Conservation (phyloP, 2,888 invertebrate genomes). For the Cheilosia vulpina region DNA sequence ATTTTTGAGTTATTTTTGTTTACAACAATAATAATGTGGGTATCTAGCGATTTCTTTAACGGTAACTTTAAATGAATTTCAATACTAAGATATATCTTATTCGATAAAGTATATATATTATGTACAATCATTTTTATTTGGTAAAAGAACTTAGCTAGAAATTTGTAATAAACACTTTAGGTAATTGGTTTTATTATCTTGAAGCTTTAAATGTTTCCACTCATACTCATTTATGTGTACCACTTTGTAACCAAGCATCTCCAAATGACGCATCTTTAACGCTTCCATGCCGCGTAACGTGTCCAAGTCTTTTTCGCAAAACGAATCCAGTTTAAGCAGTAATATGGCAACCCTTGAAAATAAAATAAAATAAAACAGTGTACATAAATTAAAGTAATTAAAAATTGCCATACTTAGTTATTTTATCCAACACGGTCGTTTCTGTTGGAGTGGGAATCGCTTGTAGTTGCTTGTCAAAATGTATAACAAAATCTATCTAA, state of each 20-base stretch:
- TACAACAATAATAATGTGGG: no score
- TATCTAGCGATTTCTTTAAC: no score
- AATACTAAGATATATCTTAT: not conserved
- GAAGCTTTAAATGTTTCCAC: conserved; percentile 85
- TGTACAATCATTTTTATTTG: not conserved
- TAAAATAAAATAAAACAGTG: conserved; percentile 15
- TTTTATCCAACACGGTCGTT: conserved; percentile 80
- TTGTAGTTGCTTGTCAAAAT: conserved; percentile 80
- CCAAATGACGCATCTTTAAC: conserved; percentile 86
- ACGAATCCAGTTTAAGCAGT: conserved; percentile 83
- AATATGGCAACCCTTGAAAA: conserved; percentile 83
- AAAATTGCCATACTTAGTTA: conserved; percentile 80
- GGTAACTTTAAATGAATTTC: no score
- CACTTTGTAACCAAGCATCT: conserved; percentile 87
- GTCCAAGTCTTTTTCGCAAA: conserved; percentile 83
- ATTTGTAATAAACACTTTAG: conserved; percentile 82
- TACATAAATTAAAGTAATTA: not conserved
- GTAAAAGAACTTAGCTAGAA: conserved; percentile 55
- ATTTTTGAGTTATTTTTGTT: no score
- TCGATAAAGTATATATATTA: not conserved
- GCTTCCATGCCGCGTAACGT: conserved; percentile 85
- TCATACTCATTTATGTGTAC: conserved; percentile 84
- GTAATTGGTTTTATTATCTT: conserved; percentile 84
- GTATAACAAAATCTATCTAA: conserved; percentile 83
- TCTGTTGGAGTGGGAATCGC: conserved; percentile 79